Conservation (phyloP, 2,113 vertebrate species). For the Sterna hirundo region DNA sequence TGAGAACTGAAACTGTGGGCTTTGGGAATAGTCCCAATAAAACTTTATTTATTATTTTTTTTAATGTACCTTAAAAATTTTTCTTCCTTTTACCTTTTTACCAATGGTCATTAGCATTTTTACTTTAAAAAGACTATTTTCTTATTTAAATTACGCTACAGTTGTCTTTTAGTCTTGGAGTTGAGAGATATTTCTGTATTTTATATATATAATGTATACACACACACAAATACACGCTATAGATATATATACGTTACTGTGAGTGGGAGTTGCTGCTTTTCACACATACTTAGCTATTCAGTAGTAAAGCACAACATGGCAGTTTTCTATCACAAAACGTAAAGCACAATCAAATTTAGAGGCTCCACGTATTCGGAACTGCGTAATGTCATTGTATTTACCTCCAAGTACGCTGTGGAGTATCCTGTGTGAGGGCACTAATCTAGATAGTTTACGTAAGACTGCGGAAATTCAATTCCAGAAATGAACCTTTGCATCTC, state of each 20-base stretch:
- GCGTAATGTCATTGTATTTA: not conserved
- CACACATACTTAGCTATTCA: not conserved
- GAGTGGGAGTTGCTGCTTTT: not conserved
- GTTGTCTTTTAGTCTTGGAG: not conserved
- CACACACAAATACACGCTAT: not conserved
- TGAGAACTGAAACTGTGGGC: not conserved
- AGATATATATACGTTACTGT: not conserved
- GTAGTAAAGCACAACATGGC: not conserved
- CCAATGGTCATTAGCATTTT: not conserved
- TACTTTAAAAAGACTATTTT: not conserved
- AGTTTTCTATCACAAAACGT: not conserved
- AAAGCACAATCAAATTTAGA: constrained; percentile 8
- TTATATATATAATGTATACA: not conserved
- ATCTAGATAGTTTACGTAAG: not conserved
- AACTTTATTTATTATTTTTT: not conserved
- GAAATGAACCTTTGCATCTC: not conserved
- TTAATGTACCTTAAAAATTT: not conserved
- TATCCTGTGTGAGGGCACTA: not conserved
- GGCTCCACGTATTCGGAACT: not conserved
- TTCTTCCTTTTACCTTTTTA: not conserved
- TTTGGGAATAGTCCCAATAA: not conserved
- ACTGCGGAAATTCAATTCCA: not conserved
- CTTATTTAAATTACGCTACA: not conserved
- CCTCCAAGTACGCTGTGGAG: not conserved
- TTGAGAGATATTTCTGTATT: not conserved